Evolutionary conservation across 2,113 vertebrate species (phyloP).

Genomic region (Notarius lentiginosus): DNA sequence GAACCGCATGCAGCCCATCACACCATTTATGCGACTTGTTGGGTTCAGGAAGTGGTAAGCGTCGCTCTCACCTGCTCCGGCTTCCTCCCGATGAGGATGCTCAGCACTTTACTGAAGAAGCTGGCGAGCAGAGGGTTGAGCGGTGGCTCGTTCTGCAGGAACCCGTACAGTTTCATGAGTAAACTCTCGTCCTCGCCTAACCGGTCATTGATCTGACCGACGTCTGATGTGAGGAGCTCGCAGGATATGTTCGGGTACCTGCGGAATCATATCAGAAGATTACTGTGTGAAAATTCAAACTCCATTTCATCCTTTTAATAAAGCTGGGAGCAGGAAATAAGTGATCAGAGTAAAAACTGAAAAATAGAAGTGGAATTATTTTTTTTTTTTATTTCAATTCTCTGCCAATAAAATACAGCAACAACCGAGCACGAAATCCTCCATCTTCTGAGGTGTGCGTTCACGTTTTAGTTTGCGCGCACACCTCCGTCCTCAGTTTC

Average conservation of each 20-base stretch:
- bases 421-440: no score
- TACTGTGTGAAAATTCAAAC: background rate
- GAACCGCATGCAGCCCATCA: background rate
- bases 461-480: no score
- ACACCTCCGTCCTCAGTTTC: no score
- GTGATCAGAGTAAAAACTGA: no score
- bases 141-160: conserved; percentile 90
- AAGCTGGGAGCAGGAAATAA: no score
- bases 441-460: no score
- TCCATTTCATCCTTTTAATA: no score
- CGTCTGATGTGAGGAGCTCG: conserved; percentile 95
- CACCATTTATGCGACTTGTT: no score
- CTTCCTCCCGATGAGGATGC: conserved; percentile 98
- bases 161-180: conserved; percentile 89
- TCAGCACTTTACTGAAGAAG: conserved; percentile 98
- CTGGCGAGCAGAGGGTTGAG: conserved; percentile 95
- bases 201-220: conserved; percentile 93
- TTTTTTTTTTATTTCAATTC: no score
- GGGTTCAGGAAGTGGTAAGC: no score
- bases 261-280: background rate
- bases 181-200: conserved; percentile 94
- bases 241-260: conserved; percentile 99
- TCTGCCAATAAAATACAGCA: no score
- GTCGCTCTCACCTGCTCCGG: conserved; percentile 86
- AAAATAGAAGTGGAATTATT: no score